phyloP scores from a whole-genome alignment of 1,140 invertebrate species.

The Tetramorium simillimum region DNA sequence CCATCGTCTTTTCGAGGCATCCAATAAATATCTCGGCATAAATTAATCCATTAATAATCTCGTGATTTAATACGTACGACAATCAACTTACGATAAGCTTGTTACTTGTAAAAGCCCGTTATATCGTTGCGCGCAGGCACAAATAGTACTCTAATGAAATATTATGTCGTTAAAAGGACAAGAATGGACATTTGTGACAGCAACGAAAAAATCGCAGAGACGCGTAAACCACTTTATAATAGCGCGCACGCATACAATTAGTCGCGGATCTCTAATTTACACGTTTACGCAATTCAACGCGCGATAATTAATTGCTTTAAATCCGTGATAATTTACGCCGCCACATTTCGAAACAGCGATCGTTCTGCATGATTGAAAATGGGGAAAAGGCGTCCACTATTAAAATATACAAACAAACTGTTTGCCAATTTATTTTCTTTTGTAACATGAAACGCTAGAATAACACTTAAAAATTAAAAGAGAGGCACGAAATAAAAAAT shows the following conservation, averaged over 20 bases:
- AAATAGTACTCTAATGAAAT: conserved; percentile 25
- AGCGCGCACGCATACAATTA: conserved; percentile 38
- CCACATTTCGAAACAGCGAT: conserved; percentile 44
- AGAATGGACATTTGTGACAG: conserved; percentile 8
- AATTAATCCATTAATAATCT: conserved; percentile 27
- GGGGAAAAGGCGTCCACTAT: background rate
- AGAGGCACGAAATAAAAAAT: background rate
- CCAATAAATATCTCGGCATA: conserved; percentile 34
- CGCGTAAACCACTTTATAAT: conserved; percentile 35
- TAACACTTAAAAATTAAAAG: background rate
- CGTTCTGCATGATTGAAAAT: conserved; percentile 47
- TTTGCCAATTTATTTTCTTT: conserved; percentile 10
- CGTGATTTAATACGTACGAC: conserved; percentile 18
- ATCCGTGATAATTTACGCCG: conserved; percentile 46
- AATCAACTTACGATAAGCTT: background rate
- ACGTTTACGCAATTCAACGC: conserved; percentile 50
- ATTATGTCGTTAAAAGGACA: background rate
- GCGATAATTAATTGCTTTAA: conserved; percentile 61
- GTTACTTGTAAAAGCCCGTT: background rate
- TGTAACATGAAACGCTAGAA: background rate
- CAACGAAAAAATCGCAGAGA: conserved; percentile 12
- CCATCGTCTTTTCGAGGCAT: conserved; percentile 19
- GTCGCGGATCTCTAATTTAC: conserved; percentile 57
- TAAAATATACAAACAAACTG: conserved; percentile 11
- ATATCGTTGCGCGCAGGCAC: background rate